These are phyloP conservation scores for Mobula hypostoma DNA, from an alignment of 2,113 vertebrate species.

Conservation along the genomic window DNA sequence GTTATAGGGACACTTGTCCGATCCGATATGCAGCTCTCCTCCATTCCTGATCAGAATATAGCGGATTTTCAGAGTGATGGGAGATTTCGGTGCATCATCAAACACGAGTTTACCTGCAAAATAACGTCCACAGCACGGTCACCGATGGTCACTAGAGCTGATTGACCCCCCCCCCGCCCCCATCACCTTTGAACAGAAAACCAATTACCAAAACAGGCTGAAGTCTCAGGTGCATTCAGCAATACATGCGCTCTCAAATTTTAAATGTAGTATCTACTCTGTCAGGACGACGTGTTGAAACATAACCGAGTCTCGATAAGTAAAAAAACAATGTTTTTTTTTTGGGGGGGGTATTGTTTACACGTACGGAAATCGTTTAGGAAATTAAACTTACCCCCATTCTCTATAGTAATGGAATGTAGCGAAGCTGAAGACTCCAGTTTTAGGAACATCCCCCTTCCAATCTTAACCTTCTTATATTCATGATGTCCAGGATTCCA, in stretches of 20 bases:
- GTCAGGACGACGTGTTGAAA: neutral
- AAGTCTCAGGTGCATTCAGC: no score
- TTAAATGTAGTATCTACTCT: neutral
- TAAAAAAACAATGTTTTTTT: no score
- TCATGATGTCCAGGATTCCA: constrained; percentile 46
- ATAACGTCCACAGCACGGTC: neutral
- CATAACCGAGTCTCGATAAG: neutral
- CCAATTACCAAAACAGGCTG: no score
- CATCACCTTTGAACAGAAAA: neutral
- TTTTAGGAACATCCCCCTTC: constrained; percentile 42
- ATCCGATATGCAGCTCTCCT: constrained; percentile 43
- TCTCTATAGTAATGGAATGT: constrained; percentile 42
- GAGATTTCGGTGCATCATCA: constrained; percentile 41
- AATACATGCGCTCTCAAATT: neutral
- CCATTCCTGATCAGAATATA: constrained; percentile 45
- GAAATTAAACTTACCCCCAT: constrained; percentile 44
- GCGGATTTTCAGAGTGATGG: constrained; percentile 42
- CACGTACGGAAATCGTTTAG: neutral
- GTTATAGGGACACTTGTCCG: constrained; percentile 42
- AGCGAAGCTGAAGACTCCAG: constrained; percentile 47
- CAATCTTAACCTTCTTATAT: constrained; percentile 41
- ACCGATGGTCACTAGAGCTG: neutral
- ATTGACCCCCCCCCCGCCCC: no score
- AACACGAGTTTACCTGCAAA: constrained; percentile 44
- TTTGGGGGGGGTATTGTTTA: neutral